A percentile compares a stretch with the other conserved stretches of the same genome.
Evolutionary conservation across 64 coral and sea anemone species (phyloP).

Genomic region (Acropora yongei): DNA sequence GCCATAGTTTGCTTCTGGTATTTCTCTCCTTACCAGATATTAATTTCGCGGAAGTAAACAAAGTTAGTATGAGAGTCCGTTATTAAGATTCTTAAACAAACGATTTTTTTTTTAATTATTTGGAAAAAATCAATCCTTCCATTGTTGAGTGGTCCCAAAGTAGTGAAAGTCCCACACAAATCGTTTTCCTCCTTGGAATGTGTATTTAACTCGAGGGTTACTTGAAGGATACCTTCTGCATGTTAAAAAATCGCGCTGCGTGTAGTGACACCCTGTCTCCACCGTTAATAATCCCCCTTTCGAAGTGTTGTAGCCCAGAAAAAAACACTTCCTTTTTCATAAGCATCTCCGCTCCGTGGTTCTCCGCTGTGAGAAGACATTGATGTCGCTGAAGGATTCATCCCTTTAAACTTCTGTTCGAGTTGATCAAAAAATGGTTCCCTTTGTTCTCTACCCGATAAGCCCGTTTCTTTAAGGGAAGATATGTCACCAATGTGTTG

Average conservation of each 20-base stretch:
- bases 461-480: conserved; percentile 30
- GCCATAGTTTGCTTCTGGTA: too few species aligned
- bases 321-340: background rate
- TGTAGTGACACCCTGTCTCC: background rate
- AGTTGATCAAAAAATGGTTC: too few species aligned
- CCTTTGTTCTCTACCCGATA: too few species aligned
- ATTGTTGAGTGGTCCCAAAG: too few species aligned
- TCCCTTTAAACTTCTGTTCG: too few species aligned
- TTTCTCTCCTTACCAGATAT: too few species aligned
- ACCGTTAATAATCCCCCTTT: conserved; percentile 29
- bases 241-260: background rate
- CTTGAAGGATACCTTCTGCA: conserved; percentile 12
- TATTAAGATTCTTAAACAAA: too few species aligned
- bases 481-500: conserved; percentile 50
- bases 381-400: too few species aligned
- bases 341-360: background rate
- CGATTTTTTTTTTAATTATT: too few species aligned
- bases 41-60: too few species aligned
- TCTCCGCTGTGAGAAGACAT: background rate
- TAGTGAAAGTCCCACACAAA: background rate
- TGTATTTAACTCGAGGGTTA: background rate
- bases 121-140: too few species aligned
- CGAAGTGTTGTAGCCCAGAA: background rate
- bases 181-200: background rate
- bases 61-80: too few species aligned